A percentile compares a stretch with the other conserved stretches of the same genome.
Evolutionary conservation across 2,888 invertebrate species (phyloP).

Genomic region (Dolichomitus sp.): DNA sequence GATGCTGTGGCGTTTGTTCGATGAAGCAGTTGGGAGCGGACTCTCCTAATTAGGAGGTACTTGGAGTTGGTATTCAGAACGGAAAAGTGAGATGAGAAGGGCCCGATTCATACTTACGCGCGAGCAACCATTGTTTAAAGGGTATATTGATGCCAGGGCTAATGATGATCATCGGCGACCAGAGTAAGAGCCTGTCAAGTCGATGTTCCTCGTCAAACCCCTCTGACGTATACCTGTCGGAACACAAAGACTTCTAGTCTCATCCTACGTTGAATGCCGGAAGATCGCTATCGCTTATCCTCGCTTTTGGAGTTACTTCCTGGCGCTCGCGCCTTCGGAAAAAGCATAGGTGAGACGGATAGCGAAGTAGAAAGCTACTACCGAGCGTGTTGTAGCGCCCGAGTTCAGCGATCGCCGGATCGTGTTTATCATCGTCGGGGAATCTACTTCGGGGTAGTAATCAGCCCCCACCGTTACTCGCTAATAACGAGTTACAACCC

Average conservation of each 20-base stretch:
- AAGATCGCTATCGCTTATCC: constrained; percentile 61
- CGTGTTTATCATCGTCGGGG: constrained; percentile 81
- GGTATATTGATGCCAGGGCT: constrained; percentile 1
- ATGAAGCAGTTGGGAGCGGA: constrained; percentile 33
- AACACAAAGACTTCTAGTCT: constrained; percentile 41
- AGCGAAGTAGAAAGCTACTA: constrained; percentile 33
- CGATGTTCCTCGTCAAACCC: constrained; percentile 20
- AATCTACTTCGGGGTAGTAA: constrained; percentile 82
- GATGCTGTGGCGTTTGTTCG: constrained; percentile 33
- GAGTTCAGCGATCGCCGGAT: constrained; percentile 76
- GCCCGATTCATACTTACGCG: constrained; percentile 18
- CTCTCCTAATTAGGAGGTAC: constrained; percentile 56
- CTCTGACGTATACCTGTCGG: constrained; percentile 29
- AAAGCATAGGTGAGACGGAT: constrained; percentile 55
- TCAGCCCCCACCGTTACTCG: constrained; percentile 79
- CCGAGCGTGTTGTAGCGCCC: constrained; percentile 36
- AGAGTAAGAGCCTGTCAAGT: background rate
- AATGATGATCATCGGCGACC: background rate
- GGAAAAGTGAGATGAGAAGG: constrained; percentile 17
- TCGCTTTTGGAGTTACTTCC: constrained; percentile 50
- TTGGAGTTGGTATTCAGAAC: constrained; percentile 40
- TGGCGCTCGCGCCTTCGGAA: constrained; percentile 4
- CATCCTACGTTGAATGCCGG: constrained; percentile 47
- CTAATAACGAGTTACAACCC: constrained; percentile 84
- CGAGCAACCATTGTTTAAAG: constrained; percentile 22